Conservation (phyloP, 2,888 invertebrate species). For the Notodonta dromedarius region DNA sequence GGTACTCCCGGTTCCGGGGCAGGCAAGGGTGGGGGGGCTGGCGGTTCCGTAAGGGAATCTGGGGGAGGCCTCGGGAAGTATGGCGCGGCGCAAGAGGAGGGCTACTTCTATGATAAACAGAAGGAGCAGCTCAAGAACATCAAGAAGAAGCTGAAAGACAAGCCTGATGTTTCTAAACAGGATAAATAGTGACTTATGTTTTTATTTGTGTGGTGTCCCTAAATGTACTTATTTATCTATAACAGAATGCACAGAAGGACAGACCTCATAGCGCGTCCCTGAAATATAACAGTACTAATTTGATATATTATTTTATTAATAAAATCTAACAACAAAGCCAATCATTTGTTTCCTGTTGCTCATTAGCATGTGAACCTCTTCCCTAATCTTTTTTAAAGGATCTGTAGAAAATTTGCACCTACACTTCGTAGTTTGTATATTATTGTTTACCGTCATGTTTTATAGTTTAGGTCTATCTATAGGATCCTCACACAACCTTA, state of each 20-base stretch:
- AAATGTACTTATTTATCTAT: neutral
- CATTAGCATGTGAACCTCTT: no score
- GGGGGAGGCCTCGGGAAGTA: conserved; percentile 62
- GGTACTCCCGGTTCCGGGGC: conserved; percentile 57
- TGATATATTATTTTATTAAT: neutral
- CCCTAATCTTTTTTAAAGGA: no score
- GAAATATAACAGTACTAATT: neutral
- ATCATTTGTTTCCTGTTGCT: neutral
- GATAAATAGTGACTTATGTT: conserved; percentile 11
- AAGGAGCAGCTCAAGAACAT: conserved; percentile 58
- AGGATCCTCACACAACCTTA: no score
- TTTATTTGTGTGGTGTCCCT: neutral
- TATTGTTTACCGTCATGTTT: no score
- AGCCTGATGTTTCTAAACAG: conserved; percentile 17
- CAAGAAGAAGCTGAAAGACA: conserved; percentile 50
- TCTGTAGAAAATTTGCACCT: no score
- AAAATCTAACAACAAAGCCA: neutral
- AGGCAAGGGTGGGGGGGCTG: conserved; percentile 62
- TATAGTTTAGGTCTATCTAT: no score
- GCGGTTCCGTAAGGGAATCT: conserved; percentile 59
- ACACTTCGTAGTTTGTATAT: no score
- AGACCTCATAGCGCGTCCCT: neutral
- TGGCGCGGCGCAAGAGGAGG: conserved; percentile 65
- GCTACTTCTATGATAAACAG: conserved; percentile 63
- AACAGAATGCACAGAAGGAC: neutral